These are phyloP conservation scores for Meganola albula DNA, from an alignment of 2,888 invertebrate genomes.

Conservation along the genomic window DNA sequence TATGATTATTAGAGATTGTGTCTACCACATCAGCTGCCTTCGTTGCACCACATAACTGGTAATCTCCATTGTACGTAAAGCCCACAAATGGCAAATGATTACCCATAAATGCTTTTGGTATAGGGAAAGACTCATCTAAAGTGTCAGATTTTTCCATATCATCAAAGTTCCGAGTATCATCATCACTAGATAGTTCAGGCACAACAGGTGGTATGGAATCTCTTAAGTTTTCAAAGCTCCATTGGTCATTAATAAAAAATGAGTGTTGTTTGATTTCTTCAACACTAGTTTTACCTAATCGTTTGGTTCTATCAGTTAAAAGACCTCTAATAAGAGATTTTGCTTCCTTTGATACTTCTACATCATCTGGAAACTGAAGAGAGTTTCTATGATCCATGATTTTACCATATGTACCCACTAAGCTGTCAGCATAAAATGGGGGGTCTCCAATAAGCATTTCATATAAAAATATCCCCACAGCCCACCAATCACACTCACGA, in stretches of 20 bases:
- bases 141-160: slow-evolving; percentile 97
- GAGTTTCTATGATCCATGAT: slow-evolving; percentile 99
- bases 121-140: slow-evolving; percentile 95
- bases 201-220: slow-evolving; percentile 98
- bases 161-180: slow-evolving; percentile 99
- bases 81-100: slow-evolving; percentile 99
- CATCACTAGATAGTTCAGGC: slow-evolving; percentile 96
- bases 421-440: slow-evolving; percentile 98
- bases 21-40: slow-evolving; percentile 80
- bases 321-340: slow-evolving; percentile 95
- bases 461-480: slow-evolving; percentile 98
- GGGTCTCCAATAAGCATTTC: slow-evolving; percentile 99
- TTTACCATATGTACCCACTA: slow-evolving; percentile 98
- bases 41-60: slow-evolving; percentile 82
- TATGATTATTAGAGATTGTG: slow-evolving; percentile 78
- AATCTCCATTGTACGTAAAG: slow-evolving; percentile 97
- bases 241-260: slow-evolving; percentile 97
- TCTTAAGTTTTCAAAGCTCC: slow-evolving; percentile 97
- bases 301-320: slow-evolving; percentile 92
- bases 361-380: slow-evolving; percentile 95
- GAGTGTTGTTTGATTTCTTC: slow-evolving; percentile 96
- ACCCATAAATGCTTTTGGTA: slow-evolving; percentile 98
- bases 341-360: slow-evolving; percentile 92
- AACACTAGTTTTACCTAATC: slow-evolving; percentile 94
- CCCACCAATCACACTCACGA: slow-evolving; percentile 99